phyloP scores from a whole-genome alignment of 2,888 invertebrate genomes.

The Tenthredo notha region DNA sequence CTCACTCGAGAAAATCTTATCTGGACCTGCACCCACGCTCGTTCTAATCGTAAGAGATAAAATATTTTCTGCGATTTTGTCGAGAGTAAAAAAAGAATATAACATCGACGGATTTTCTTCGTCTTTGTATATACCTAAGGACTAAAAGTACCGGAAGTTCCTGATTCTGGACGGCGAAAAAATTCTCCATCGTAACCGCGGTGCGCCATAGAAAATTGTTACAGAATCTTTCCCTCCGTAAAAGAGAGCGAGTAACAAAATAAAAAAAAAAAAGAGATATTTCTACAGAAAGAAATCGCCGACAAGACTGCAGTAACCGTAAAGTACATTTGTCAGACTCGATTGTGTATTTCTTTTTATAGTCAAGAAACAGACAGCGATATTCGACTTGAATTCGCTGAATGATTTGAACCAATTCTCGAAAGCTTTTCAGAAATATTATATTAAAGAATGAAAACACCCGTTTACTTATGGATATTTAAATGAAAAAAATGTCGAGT shows the following conservation, averaged over 20 bases:
- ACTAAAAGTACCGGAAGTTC: conserved; percentile 12
- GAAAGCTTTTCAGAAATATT: not conserved
- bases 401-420: not conserved
- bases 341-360: not conserved
- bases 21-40: not conserved
- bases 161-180: not conserved
- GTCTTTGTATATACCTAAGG: not conserved
- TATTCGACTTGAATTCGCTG: not conserved
- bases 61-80: not conserved
- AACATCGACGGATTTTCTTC: not conserved
- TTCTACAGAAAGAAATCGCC: not conserved
- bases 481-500: not conserved
- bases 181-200: not conserved
- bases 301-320: not conserved
- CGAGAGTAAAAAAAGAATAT: not conserved
- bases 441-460: not conserved
- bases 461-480: not conserved
- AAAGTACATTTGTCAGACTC: not conserved
- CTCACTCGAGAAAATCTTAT: not conserved
- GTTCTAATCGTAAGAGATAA: not conserved
- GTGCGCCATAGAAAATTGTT: not conserved
- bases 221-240: not conserved
- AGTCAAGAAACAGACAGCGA: not conserved
- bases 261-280: not conserved
- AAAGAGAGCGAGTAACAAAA: not conserved